A percentile compares a stretch with the other conserved stretches of the same genome.
phyloP scores from a whole-genome alignment of 2,888 invertebrate genomes.

The Limnephilus lunatus region DNA sequence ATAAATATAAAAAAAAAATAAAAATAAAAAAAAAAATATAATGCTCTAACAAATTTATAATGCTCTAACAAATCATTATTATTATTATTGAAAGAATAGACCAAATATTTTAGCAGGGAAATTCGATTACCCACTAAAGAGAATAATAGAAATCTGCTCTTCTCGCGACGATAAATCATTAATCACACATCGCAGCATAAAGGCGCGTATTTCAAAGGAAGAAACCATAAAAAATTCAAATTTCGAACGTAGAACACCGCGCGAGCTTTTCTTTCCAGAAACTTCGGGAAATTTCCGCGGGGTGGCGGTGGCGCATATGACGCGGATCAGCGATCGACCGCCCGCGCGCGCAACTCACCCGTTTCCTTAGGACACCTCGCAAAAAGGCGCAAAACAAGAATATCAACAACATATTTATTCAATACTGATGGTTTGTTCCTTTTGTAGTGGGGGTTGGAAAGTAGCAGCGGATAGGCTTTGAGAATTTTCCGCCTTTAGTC shows the following conservation, averaged over 20 bases:
- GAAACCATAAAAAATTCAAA: conserved; percentile 35
- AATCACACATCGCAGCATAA: neutral
- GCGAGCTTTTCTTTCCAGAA: conserved; percentile 11
- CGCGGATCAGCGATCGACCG: conserved; percentile 59
- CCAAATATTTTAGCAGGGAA: neutral
- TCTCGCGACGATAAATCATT: neutral
- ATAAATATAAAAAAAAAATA: too few relatives aligned
- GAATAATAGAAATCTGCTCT: neutral
- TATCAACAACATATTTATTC: neutral
- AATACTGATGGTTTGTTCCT: neutral
- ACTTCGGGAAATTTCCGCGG: conserved; percentile 29
- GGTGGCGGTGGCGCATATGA: conserved; percentile 33
- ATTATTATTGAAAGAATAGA: neutral
- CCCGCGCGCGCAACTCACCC: conserved; percentile 47
- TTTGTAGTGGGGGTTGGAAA: neutral
- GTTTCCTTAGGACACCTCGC: neutral
- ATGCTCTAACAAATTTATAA: too few relatives aligned
- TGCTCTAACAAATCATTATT: neutral
- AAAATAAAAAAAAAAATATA: too few relatives aligned
- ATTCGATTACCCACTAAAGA: neutral
- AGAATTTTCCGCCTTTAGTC: conserved; percentile 53
- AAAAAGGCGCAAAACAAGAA: neutral
- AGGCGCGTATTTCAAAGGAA: neutral
- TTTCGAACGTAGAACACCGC: conserved; percentile 7
- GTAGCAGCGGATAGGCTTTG: neutral